Conservation (phyloP, 2,797 vertebrate species). For the Adrianichthys oophorus region DNA sequence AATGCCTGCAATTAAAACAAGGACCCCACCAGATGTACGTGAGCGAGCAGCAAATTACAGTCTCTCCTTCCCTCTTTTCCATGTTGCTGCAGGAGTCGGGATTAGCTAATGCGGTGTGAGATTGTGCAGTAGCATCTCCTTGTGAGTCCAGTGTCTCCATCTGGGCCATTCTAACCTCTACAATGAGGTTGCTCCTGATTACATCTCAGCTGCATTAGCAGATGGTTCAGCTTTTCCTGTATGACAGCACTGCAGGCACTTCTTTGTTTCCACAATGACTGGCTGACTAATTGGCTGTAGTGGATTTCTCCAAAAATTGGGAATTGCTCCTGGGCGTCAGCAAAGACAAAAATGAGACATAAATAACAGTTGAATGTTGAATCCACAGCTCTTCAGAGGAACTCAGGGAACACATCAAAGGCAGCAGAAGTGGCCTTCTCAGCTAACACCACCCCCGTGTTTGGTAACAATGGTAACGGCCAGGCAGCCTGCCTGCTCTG, state of each 20-base stretch:
- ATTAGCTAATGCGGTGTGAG: slow-evolving; percentile 27
- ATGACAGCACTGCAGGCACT: slow-evolving; percentile 44
- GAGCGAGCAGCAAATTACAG: slow-evolving; percentile 27
- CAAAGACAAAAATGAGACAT: slow-evolving; percentile 37
- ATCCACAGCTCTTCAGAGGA: slow-evolving; percentile 34
- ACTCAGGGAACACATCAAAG: slow-evolving; percentile 53
- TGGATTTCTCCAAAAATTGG: slow-evolving; percentile 53
- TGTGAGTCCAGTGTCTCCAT: slow-evolving; percentile 51
- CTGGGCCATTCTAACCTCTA: slow-evolving; percentile 53
- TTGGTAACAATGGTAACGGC: slow-evolving; percentile 44
- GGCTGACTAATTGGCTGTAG: slow-evolving; percentile 61
- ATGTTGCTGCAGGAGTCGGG: slow-evolving; percentile 20
- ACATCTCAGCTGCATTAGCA: slow-evolving; percentile 64
- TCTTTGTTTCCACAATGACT: slow-evolving; percentile 48
- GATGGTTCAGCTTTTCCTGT: slow-evolving; percentile 74
- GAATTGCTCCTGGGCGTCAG: slow-evolving; percentile 28
- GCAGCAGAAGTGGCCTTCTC: slow-evolving; percentile 18
- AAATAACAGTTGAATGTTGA: slow-evolving; percentile 39
- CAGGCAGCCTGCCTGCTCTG: slow-evolving; percentile 33
- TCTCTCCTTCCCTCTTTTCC: slow-evolving; percentile 3
- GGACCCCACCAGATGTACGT: slow-evolving; percentile 40
- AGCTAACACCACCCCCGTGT: slow-evolving; percentile 28
- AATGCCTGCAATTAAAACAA: slow-evolving; percentile 75
- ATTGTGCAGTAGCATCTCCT: slow-evolving; percentile 29
- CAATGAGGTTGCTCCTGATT: slow-evolving; percentile 52